Conservation (phyloP, 2,888 invertebrate genomes). For the Eupithecia vulgata region DNA sequence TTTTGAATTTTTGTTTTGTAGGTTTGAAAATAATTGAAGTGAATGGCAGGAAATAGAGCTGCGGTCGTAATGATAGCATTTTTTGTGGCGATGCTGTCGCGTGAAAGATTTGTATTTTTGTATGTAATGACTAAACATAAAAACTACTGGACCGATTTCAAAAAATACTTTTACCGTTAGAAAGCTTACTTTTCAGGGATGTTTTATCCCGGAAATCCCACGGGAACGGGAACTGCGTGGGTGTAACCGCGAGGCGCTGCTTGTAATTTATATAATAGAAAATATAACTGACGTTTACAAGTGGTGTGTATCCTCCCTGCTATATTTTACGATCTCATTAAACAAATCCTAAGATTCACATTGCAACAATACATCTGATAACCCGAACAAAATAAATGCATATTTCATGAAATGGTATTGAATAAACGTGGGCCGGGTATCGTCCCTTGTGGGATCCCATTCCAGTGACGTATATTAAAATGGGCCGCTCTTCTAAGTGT, state of each 20-base stretch:
- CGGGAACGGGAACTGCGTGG: no score
- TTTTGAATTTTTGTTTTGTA: constrained; percentile 1
- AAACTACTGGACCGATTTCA: no score
- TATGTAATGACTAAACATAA: no score
- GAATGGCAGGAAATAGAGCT: no score
- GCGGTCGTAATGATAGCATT: no score
- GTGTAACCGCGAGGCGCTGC: no score
- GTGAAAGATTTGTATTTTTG: no score
- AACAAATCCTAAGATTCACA: constrained; percentile 23
- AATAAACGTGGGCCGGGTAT: constrained; percentile 60
- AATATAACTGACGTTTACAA: neutral
- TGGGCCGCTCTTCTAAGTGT: constrained; percentile 57
- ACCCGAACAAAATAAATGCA: constrained; percentile 64
- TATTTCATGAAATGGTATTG: constrained; percentile 77
- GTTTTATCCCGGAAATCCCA: no score
- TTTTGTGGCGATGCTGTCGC: no score
- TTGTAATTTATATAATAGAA: no score
- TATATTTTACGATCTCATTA: neutral
- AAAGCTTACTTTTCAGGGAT: no score
- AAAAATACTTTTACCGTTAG: no score
- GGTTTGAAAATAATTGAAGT: neutral
- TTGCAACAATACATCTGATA: constrained; percentile 45
- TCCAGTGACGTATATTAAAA: constrained; percentile 40
- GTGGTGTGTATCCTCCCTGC: neutral
- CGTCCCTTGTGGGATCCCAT: constrained; percentile 39